Percentiles rank a stretch among this genome's conserved stretches.
Conservation (phyloP, 2,888 invertebrate genomes). For the Autographa gamma region DNA sequence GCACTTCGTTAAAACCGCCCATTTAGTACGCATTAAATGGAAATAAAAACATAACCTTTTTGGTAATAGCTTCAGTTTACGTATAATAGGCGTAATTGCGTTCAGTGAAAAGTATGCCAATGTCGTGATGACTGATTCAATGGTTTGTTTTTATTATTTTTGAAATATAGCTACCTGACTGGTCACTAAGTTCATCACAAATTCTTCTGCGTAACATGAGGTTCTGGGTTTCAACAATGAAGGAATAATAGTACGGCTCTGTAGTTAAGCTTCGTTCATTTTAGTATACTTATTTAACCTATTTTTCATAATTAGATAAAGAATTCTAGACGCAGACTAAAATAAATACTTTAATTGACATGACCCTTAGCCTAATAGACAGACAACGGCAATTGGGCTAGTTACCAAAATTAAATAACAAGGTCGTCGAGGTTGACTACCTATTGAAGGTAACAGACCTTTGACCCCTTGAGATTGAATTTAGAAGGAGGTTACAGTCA, state of each 20-base stretch:
- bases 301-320: no score
- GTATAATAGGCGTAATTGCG: slow-evolving; percentile 42
- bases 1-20: slow-evolving; percentile 62
- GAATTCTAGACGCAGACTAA: not conserved
- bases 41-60: slow-evolving; percentile 58
- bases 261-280: not conserved
- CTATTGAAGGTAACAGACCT: not conserved
- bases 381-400: not conserved
- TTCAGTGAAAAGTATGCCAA: slow-evolving; percentile 41
- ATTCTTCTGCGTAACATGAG: not conserved
- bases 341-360: not conserved
- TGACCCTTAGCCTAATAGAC: slow-evolving; percentile 4
- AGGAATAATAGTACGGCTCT: not conserved
- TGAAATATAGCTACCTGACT: not conserved
- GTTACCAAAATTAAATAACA: not conserved
- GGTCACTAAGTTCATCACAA: not conserved
- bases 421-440: slow-evolving; percentile 1
- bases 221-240: not conserved
- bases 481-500: not conserved
- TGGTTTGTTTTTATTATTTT: not conserved
- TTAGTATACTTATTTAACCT: no score
- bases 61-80: slow-evolving; percentile 53
- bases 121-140: slow-evolving; percentile 21
- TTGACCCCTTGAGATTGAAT: slow-evolving; percentile 2
- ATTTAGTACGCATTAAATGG: slow-evolving; percentile 58